Evolutionary conservation across 2,888 invertebrate genomes (phyloP), one percentile per base, ranked within the genome.

Genomic region (Tiliacea citrago): DNA sequence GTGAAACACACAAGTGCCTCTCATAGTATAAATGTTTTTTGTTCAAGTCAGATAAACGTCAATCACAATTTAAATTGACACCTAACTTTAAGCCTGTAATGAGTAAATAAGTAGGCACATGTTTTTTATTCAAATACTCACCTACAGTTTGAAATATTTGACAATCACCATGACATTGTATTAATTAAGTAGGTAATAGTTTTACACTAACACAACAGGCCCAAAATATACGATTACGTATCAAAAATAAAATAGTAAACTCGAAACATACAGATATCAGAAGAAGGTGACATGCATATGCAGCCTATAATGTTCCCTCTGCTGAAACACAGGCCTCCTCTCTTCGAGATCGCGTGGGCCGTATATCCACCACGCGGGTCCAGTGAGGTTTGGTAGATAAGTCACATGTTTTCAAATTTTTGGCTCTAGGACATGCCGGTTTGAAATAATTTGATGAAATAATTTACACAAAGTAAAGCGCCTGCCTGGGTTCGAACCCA

Each of bases 1-100:
- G 29, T 16, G 16, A 24, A 42, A 42, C 21, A 29, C 13, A 16
- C 18, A 18, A 6, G n/a, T 21, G 21, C 49, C 18, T 16, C 61
- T 57, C 29, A n/a, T 13, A 13, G 24, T 18, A 18, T 49, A 4
- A 7, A 39, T 39, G 39, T 53, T 75, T 75, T 66, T 75, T 75
- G 39, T 66, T 18, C 10, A 5, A 53, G n/a, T 24, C 35, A 8
- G 0, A 18, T 1, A 66, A n/a, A 63, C 69, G 77, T 77, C 76
- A 77, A 63, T 77, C 77, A 68, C 18, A 68, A 62, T 57, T 57
- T 51, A 68, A 63, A 63, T 76, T 62, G 53, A 47, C 66, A 76
- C 66, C 13, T 62, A 62, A 39, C 29, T 55, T 12, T 16, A 60
- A 21, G 10, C 4, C 13, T 16, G 49, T 66, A 65, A 75, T 58